These are phyloP conservation scores for Psittacula echo DNA, from an alignment of 2,797 vertebrate species.

Conservation along the genomic window DNA sequence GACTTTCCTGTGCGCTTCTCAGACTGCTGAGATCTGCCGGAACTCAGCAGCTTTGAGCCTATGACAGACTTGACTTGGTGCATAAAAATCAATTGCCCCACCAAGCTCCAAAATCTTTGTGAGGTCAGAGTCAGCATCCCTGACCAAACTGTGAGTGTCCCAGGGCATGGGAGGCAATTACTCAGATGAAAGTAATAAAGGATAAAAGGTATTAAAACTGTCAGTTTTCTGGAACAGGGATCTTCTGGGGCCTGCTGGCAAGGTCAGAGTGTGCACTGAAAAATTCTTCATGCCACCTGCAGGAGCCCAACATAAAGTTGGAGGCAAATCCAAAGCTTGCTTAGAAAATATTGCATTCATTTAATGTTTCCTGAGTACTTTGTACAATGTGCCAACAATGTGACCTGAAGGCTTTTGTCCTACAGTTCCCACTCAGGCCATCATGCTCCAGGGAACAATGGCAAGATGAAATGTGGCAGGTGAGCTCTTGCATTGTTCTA, in stretches of 20 bases:
- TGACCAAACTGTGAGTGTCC: not conserved
- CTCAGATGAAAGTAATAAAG: not conserved
- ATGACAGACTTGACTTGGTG: not conserved
- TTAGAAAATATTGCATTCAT: not conserved
- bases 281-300: not conserved
- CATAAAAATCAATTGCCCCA: not conserved
- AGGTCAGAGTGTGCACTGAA: not conserved
- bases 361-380: not conserved
- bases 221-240: not conserved
- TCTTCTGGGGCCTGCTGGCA: not conserved
- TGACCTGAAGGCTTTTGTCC: not conserved
- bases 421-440: not conserved
- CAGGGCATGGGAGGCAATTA: not conserved
- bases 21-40: not conserved
- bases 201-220: not conserved
- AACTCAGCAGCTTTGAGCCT: not conserved
- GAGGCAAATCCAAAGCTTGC: not conserved
- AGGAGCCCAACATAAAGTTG: not conserved
- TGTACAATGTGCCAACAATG: not conserved
- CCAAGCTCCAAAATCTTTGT: not conserved
- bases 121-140: not conserved
- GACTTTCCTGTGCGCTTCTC: fast-evolving
- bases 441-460: not conserved
- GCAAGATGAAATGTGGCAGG: not conserved
- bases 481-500: not conserved